Evolutionary conservation across 1,140 invertebrate species (phyloP), one percentile per base, ranked within the genome.

Genomic region (Temnothorax nylanderi): DNA sequence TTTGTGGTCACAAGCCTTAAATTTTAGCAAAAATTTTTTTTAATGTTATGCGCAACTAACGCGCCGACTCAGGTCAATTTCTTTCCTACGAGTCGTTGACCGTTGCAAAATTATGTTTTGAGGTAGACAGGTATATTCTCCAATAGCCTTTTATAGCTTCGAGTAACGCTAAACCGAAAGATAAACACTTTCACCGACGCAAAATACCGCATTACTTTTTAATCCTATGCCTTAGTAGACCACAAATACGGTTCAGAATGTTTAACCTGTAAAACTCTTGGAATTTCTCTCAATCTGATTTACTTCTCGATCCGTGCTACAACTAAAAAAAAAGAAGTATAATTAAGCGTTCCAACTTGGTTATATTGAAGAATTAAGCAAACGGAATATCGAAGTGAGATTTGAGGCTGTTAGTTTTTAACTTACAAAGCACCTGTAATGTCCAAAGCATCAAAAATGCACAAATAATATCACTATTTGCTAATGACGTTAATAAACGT

Each of bases 111-210:
- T 94, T 93, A 95, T 89, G 71, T 94, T 94, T 93, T 95, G 95
- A 95, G 95, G 95, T 95, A 95, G 95, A 95, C 93, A 92, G 94
- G 95, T 95, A 94, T 95, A 95, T 95, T 95, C 93, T 95, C 94
- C 93, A 93, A 94, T 94, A 95, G 94, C 94, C 87, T 93, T 93
- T 93, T 88, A 92, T 91, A 94, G 94, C 92, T 92, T 94, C 88
- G 88, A 94, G 89, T 94, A 93, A 93, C 87, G 92, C 93, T 94
- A 92, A 95, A 94, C 88, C 90, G 89, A 93, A 92, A 92, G 74
- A 93, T 91, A 90, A 91, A 92, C 54, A 93, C 76, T 89, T 93
- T 88, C 75, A 85, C 88, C 74, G 92, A 94, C 89, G 86, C 65
- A 93, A 94, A 92, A 91, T 92, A 91, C 82, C 90, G 91, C 88